Evolutionary conservation across 2,888 invertebrate genomes (phyloP).

Genomic region (Frankliniella intonsa): DNA sequence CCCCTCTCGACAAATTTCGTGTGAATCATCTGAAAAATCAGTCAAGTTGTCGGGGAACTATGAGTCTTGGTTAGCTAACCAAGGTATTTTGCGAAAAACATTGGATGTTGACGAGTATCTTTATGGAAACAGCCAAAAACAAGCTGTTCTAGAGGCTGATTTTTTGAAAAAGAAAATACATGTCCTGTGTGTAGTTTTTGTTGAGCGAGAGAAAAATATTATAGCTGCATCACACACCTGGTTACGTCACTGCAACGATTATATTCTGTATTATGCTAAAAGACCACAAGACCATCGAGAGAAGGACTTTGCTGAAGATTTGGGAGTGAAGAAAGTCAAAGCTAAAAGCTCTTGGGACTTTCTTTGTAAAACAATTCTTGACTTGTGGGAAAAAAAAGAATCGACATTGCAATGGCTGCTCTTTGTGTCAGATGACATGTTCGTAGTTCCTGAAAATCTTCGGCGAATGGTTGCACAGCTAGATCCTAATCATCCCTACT

Average conservation of each 20-base stretch:
- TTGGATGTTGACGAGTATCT: background rate
- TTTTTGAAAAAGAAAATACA: conserved; percentile 42
- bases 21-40: background rate
- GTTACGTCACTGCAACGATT: conserved; percentile 46
- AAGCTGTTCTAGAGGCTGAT: background rate
- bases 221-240: conserved; percentile 47
- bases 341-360: conserved; percentile 48
- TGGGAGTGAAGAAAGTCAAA: conserved; percentile 41
- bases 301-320: conserved; percentile 38
- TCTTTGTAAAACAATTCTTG: conserved; percentile 46
- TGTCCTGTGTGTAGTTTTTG: conserved; percentile 50
- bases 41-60: background rate
- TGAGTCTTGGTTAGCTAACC: background rate
- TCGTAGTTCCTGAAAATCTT: conserved; percentile 55
- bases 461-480: conserved; percentile 50
- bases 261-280: conserved; percentile 42
- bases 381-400: conserved; percentile 42
- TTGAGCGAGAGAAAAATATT: conserved; percentile 47
- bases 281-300: conserved; percentile 34
- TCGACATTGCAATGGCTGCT: conserved; percentile 52
- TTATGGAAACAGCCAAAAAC: background rate
- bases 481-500: conserved; percentile 48
- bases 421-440: conserved; percentile 53
- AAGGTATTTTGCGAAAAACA: background rate
- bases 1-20: background rate